Evolutionary conservation across 2,797 vertebrate genomes (phyloP).

Genomic region (Todus mexicanus): DNA sequence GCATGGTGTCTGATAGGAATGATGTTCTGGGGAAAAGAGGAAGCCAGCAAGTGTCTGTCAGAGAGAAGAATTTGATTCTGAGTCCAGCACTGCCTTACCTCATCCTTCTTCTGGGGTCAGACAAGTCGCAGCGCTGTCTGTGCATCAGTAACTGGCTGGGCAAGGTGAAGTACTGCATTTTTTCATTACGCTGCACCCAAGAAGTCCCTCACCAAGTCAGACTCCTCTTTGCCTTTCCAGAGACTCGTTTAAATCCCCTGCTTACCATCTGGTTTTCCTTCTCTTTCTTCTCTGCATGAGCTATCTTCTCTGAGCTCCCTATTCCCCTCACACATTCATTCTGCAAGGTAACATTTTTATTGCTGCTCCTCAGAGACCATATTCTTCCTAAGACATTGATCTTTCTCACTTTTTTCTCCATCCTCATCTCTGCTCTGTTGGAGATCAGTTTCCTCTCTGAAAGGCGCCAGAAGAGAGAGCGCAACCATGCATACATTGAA

Average conservation of each 20-base stretch:
- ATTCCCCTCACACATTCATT: not conserved
- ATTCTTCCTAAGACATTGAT: not conserved
- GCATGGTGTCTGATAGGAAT: slow-evolving; percentile 20
- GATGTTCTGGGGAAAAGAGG: slow-evolving; percentile 19
- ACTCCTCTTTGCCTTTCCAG: not conserved
- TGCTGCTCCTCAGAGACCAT: not conserved
- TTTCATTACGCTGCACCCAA: not conserved
- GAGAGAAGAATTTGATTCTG: not conserved
- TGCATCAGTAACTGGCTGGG: not conserved
- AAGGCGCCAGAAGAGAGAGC: not conserved
- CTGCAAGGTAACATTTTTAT: not conserved
- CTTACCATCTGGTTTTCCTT: not conserved
- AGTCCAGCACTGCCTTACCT: not conserved
- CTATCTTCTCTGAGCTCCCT: not conserved
- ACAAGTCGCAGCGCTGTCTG: not conserved
- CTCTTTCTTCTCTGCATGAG: not conserved
- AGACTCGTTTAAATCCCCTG: not conserved
- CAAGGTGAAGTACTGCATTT: not conserved
- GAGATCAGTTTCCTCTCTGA: not conserved
- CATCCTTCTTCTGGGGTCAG: not conserved
- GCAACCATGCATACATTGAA: not conserved
- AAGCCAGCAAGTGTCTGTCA: slow-evolving; percentile 6
- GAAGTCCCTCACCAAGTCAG: not conserved
- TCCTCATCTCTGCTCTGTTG: not conserved
- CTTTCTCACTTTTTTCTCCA: not conserved